Evolutionary conservation across 2,797 vertebrate species (phyloP), one percentile per base, ranked within the genome.

Genomic region (Buceros bicornis): DNA sequence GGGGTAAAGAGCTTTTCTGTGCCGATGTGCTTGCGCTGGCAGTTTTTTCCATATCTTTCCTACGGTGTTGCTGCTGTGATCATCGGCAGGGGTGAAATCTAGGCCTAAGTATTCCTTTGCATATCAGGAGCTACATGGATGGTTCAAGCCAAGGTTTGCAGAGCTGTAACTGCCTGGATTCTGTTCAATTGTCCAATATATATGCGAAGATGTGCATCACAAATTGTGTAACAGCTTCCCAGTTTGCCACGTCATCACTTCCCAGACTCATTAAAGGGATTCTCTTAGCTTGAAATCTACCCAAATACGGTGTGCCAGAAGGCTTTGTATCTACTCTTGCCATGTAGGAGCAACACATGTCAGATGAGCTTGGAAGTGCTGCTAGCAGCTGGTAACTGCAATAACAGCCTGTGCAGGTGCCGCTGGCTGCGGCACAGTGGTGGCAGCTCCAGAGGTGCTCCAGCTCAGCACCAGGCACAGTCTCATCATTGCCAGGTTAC

Each of bases 1-100:
- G 37, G 37, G 13, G 7, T 35, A 8, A 35, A 60, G 50, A 5
- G 16, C 3, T 50, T n/a, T 42, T 33, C 28, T 82, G 51, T 77
- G 62, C 31, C 0, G 0, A 12, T 69, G 43, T 35, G 35, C 11
- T 65, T 57, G n/a, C 0, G 0, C 28, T 48, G 57, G 22, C 66
- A 5, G 1, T 48, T 53, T 60, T 43, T 66, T 48, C 61, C 6
- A 0, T 25, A 21, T 4, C 26, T 51, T 80, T 25, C 8, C 35
- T 16, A 13, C 26, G 67, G 2, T 1, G 1, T 5, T 74, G 40
- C 26, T 5, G 1, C 51, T 18, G 45, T 57, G 45, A 10, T 28
- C 6, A 3, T 74, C 67, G 35, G 4, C 10, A 57, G 50, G 11
- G 25, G 2, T 61, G 74, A 16, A 25, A 40, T 17, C 20, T 7